phyloP scores from a whole-genome alignment of 2,888 invertebrate species.

The Gastracanthus pulcherrimus region DNA sequence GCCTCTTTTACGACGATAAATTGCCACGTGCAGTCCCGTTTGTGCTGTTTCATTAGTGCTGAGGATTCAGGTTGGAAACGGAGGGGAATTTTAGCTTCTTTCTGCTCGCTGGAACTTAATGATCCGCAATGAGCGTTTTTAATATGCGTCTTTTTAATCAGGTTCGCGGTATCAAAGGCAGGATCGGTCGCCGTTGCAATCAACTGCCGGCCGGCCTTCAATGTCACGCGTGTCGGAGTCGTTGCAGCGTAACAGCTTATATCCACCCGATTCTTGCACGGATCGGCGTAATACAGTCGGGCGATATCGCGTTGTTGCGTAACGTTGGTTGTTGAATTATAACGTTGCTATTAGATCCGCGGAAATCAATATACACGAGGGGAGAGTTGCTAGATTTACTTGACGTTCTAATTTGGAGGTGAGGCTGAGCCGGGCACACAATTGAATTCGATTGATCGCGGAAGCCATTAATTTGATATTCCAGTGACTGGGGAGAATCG shows the following conservation, averaged over 20 bases:
- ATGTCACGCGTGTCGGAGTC: not conserved
- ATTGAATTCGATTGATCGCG: not conserved
- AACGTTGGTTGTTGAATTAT: not conserved
- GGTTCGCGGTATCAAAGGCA: not conserved
- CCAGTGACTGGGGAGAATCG: no score
- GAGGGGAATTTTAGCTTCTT: no score
- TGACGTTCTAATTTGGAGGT: not conserved
- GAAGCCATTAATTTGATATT: not conserved
- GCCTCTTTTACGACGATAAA: not conserved
- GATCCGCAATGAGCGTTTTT: not conserved
- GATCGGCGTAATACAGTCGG: not conserved
- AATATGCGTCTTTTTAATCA: no score
- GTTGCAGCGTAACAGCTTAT: not conserved
- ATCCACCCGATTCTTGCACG: not conserved
- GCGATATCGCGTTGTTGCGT: not conserved
- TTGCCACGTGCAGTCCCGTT: not conserved
- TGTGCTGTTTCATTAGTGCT: not conserved
- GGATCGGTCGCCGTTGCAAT: not conserved
- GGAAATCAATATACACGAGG: not conserved
- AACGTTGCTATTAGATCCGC: not conserved
- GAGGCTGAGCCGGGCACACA: not conserved
- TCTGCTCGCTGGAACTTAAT: not conserved
- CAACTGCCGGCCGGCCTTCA: not conserved
- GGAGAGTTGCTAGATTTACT: not conserved
- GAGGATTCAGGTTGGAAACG: not conserved